Evolutionary conservation across 2,113 vertebrate species (phyloP).

Genomic region (Trematomus loennbergii): DNA sequence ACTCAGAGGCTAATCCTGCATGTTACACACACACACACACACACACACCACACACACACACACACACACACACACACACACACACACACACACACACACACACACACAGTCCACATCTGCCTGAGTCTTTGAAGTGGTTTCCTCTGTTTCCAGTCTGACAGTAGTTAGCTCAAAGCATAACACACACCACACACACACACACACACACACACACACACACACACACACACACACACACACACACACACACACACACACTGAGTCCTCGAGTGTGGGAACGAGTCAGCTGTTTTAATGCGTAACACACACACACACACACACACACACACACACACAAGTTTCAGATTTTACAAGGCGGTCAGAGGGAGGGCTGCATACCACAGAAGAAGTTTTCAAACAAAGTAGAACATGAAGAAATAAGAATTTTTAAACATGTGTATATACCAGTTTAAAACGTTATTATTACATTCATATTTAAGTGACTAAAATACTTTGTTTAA

Average conservation of each 20-base stretch:
- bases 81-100: conserved; percentile 17
- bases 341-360: conserved; percentile 58
- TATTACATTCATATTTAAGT: neutral
- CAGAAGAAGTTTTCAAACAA: neutral
- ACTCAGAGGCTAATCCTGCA: conserved; percentile 42
- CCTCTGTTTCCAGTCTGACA: conserved; percentile 40
- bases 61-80: conserved; percentile 20
- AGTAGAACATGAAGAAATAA: conserved; percentile 4
- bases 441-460: neutral
- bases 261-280: conserved; percentile 41
- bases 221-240: conserved; percentile 17
- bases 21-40: no score
- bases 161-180: conserved; percentile 18
- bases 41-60: conserved; percentile 21
- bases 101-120: conserved; percentile 36
- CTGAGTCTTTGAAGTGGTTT: conserved; percentile 60
- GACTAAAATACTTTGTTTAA: no score
- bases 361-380: conserved; percentile 48
- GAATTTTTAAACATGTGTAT: neutral
- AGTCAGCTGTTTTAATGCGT: conserved; percentile 49
- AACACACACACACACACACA: conserved; percentile 45
- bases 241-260: neutral
- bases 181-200: conserved; percentile 17
- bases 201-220: neutral
- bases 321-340: conserved; percentile 40